These are phyloP conservation scores for Sebastes diaconus DNA, from an alignment of 2,797 vertebrate genomes.

Conservation along the genomic window DNA sequence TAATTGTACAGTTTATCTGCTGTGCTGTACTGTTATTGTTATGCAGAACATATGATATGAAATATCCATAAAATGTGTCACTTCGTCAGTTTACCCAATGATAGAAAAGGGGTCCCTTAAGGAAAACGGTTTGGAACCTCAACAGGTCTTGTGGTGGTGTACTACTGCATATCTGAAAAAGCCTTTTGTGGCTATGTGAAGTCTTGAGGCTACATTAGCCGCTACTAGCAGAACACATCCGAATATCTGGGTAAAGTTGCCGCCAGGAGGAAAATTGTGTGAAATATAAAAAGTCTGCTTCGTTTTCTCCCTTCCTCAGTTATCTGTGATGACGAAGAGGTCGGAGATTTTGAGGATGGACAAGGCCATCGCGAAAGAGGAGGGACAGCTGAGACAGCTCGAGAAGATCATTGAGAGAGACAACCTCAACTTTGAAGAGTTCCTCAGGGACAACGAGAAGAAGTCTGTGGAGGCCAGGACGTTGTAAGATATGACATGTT, in stretches of 20 bases:
- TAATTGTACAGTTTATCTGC: too few species aligned
- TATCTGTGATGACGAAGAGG: conserved; percentile 84
- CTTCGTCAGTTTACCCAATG: too few species aligned
- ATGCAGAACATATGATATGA: too few species aligned
- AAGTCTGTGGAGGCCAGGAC: conserved; percentile 85
- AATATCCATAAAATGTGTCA: too few species aligned
- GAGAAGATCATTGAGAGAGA: conserved; percentile 85
- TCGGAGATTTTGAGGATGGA: conserved; percentile 86
- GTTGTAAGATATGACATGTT: conserved; percentile 76
- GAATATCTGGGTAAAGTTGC: background rate
- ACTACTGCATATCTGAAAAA: background rate
- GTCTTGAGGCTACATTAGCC: background rate
- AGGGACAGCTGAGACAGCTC: conserved; percentile 81
- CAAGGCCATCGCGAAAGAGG: conserved; percentile 72
- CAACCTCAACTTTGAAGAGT: conserved; percentile 82
- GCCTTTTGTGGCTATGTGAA: background rate
- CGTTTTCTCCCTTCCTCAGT: conserved; percentile 58
- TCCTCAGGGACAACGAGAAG: conserved; percentile 88
- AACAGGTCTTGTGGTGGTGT: too few species aligned
- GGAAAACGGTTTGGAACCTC: too few species aligned
- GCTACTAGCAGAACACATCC: background rate
- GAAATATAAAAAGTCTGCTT: background rate
- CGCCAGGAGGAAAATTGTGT: background rate
- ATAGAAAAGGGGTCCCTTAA: too few species aligned
- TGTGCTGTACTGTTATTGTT: too few species aligned